Percentiles rank a stretch among this genome's conserved stretches.
These are phyloP conservation scores for Poecilia velifera DNA, from an alignment of 2,797 vertebrate genomes.

Conservation along the genomic window DNA sequence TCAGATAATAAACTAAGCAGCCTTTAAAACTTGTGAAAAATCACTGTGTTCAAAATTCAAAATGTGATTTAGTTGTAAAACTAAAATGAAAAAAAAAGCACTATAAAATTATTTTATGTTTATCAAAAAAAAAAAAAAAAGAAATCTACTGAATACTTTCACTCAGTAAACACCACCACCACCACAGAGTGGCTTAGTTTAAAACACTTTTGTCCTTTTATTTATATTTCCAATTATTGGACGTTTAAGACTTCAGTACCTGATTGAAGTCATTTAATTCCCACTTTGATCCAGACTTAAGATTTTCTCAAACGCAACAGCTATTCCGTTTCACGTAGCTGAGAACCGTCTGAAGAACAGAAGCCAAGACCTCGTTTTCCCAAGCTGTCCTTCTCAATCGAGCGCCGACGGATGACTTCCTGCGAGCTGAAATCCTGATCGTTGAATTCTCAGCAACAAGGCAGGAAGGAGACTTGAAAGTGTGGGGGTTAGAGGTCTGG, in stretches of 20 bases:
- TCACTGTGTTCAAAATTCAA: not conserved
- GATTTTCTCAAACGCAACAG: conserved; percentile 17
- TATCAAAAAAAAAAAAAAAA: too few relatives aligned
- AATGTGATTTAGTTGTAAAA: not conserved
- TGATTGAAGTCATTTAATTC: conserved; percentile 26
- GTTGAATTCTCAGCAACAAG: conserved; percentile 51
- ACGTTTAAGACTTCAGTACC: not conserved
- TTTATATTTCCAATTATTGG: not conserved
- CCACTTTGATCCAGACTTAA: conserved; percentile 14
- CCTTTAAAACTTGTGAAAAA: not conserved
- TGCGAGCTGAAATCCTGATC: conserved; percentile 51
- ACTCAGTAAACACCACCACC: too few relatives aligned
- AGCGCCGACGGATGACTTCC: conserved; percentile 72
- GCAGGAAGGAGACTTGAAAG: conserved; percentile 58
- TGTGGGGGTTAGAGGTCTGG: conserved; percentile 57
- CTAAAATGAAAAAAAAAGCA: too few relatives aligned
- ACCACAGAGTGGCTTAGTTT: too few relatives aligned
- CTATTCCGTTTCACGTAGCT: not conserved
- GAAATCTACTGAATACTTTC: too few relatives aligned
- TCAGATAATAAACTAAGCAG: not conserved
- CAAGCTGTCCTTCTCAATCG: conserved; percentile 60
- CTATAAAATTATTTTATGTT: too few relatives aligned
- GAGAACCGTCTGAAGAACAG: conserved; percentile 19
- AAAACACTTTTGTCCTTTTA: not conserved
- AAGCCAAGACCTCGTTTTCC: conserved; percentile 58